A percentile compares a stretch with the other conserved stretches of the same genome.
Conservation (phyloP, 2,113 vertebrate genomes). For the Rhinogobius similis region DNA sequence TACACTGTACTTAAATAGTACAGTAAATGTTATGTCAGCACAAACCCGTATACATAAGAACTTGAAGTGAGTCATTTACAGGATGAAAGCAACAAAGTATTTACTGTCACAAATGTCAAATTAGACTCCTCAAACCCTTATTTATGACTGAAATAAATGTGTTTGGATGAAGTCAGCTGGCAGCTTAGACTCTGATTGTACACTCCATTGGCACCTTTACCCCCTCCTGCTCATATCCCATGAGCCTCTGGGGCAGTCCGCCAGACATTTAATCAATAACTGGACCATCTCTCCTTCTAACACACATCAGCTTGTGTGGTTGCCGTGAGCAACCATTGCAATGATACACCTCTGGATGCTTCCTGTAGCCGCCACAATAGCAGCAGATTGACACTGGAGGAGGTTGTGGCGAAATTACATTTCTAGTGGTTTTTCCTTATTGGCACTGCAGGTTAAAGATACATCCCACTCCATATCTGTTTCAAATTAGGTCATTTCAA, state of each 20-base stretch:
- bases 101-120: slow-evolving; percentile 34
- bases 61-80: slow-evolving; percentile 25
- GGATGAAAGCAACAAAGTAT: slow-evolving; percentile 34
- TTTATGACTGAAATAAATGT: slow-evolving; percentile 46
- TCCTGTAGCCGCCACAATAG: slow-evolving; percentile 11
- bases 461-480: background rate
- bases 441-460: background rate
- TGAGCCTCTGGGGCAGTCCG: slow-evolving; percentile 16
- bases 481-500: background rate
- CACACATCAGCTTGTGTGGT: slow-evolving; percentile 34
- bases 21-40: slow-evolving; percentile 24
- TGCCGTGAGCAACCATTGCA: slow-evolving; percentile 17
- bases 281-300: slow-evolving; percentile 36
- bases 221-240: slow-evolving; percentile 19
- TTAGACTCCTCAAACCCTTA: slow-evolving; percentile 21
- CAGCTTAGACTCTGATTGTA: slow-evolving; percentile 12
- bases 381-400: background rate
- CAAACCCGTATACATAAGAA: slow-evolving; percentile 32
- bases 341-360: slow-evolving; percentile 31
- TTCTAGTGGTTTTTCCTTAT: slow-evolving; percentile 1
- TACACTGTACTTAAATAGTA: background rate
- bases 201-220: slow-evolving; percentile 37
- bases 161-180: slow-evolving; percentile 34
- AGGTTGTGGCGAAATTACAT: background rate
- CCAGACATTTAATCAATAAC: slow-evolving; percentile 63